These are phyloP conservation scores for Philereme transversata DNA, from an alignment of 2,888 invertebrate genomes.

Conservation along the genomic window DNA sequence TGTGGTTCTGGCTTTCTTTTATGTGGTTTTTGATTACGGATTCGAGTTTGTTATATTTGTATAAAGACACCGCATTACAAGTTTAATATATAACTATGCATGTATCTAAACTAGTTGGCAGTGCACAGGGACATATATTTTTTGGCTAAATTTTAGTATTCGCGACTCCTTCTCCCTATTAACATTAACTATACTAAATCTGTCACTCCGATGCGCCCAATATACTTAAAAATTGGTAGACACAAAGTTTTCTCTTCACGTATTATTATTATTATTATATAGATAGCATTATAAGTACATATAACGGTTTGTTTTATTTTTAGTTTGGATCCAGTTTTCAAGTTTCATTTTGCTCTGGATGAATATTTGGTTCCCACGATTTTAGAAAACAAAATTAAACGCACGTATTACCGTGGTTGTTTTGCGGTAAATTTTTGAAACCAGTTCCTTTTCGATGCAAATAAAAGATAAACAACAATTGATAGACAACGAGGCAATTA, in stretches of 20 bases:
- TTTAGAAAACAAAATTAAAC: slow-evolving; percentile 1
- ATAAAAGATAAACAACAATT: slow-evolving; percentile 36
- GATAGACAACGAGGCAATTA: slow-evolving; percentile 58
- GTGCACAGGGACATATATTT: no score
- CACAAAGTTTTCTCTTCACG: no score
- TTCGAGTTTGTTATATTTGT: slow-evolving; percentile 1
- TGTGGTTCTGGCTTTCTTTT: slow-evolving; percentile 30
- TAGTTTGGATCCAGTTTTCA: no score
- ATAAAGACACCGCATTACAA: neutral
- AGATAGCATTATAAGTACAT: no score
- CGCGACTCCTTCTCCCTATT: no score
- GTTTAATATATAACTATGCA: neutral
- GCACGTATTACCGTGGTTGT: slow-evolving; percentile 1
- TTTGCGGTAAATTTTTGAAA: slow-evolving; percentile 3
- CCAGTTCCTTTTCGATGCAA: slow-evolving; percentile 16
- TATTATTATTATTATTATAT: no score
- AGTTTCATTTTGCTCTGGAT: neutral
- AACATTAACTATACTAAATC: no score
- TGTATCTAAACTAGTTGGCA: no score
- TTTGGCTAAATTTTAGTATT: no score
- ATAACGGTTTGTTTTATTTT: no score
- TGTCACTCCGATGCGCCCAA: no score
- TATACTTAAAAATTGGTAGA: no score
- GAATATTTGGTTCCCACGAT: slow-evolving; percentile 27
- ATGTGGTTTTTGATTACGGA: slow-evolving; percentile 25